phyloP scores from a whole-genome alignment of 1,140 invertebrate species.

The Sitodiplosis mosellana region DNA sequence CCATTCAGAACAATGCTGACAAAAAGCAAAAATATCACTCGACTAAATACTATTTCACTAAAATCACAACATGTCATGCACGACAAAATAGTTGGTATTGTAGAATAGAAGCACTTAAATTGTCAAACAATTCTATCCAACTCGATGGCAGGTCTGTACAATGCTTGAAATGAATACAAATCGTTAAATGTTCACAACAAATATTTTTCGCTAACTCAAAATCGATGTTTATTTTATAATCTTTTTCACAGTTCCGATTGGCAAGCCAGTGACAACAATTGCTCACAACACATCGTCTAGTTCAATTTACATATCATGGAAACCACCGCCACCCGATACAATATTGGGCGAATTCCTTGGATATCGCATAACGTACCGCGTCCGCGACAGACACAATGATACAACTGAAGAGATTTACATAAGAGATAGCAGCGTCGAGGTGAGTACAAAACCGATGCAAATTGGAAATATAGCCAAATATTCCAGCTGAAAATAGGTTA shows the following conservation, averaged over 20 bases:
- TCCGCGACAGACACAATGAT: slow-evolving; percentile 34
- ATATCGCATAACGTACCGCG: slow-evolving; percentile 48
- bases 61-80: too few relatives aligned
- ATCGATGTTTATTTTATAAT: not conserved
- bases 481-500: not conserved
- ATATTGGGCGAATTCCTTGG: slow-evolving; percentile 64
- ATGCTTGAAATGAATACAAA: too few relatives aligned
- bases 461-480: not conserved
- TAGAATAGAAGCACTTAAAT: too few relatives aligned
- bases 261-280: slow-evolving; percentile 47
- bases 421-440: slow-evolving; percentile 41
- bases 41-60: too few relatives aligned
- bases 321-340: slow-evolving; percentile 41
- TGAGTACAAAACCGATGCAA: slow-evolving; percentile 21
- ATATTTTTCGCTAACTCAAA: not conserved
- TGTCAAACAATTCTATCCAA: too few relatives aligned
- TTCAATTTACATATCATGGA: slow-evolving; percentile 51
- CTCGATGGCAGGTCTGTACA: too few relatives aligned
- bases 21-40: too few relatives aligned
- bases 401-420: slow-evolving; percentile 47
- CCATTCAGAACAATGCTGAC: too few relatives aligned
- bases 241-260: slow-evolving; percentile 41
- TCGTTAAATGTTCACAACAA: not conserved
- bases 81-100: too few relatives aligned
- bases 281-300: slow-evolving; percentile 52